phyloP scores from a whole-genome alignment of 2,113 vertebrate species.

The Oreochromis niloticus region DNA sequence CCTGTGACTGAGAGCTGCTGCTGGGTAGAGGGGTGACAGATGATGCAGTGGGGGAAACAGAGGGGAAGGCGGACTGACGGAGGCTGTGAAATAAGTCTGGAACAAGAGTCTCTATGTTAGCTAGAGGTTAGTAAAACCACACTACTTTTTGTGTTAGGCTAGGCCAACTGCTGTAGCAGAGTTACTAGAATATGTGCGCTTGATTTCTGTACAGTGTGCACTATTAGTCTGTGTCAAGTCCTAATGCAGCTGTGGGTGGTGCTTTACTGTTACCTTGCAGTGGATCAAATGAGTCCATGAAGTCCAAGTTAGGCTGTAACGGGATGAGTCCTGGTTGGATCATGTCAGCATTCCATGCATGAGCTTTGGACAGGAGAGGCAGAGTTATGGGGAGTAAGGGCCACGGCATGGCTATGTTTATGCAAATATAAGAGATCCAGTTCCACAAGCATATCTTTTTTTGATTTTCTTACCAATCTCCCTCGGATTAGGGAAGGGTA shows the following conservation, averaged over 20 bases:
- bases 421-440: neutral
- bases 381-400: neutral
- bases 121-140: conserved; percentile 58
- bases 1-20: conserved; percentile 81
- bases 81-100: conserved; percentile 90
- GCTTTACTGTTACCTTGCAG: conserved; percentile 81
- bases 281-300: conserved; percentile 96
- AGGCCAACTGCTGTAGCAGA: conserved; percentile 20
- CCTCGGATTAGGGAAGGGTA: conserved; percentile 89
- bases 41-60: conserved; percentile 71
- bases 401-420: neutral
- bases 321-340: conserved; percentile 96
- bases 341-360: conserved; percentile 96
- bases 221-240: conserved; percentile 23
- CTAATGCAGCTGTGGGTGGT: neutral
- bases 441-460: neutral
- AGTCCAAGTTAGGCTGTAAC: conserved; percentile 94
- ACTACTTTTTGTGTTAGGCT: conserved; percentile 46
- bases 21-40: conserved; percentile 68
- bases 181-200: conserved; percentile 38
- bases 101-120: conserved; percentile 72
- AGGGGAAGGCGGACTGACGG: conserved; percentile 73
- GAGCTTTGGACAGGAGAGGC: conserved; percentile 68
- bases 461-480: conserved; percentile 82
- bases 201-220: conserved; percentile 20